These are phyloP conservation scores for Drosophila barbarae DNA, from an alignment of 2,888 invertebrate species.

Conservation along the genomic window DNA sequence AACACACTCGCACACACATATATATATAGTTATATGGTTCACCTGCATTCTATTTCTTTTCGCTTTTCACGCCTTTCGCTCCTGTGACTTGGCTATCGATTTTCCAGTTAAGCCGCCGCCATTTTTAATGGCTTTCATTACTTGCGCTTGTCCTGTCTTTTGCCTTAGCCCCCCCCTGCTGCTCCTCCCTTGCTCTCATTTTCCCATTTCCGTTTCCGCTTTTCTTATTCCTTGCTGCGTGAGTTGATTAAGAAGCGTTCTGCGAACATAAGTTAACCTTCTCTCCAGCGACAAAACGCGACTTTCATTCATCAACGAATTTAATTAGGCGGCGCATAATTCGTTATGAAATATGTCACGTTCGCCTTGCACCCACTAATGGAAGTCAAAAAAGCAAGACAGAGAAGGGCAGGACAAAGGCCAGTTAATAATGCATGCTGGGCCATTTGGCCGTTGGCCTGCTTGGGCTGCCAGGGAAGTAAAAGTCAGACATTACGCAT, in stretches of 20 bases:
- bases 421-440: constrained; percentile 53
- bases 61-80: constrained; percentile 56
- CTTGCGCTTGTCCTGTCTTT: constrained; percentile 48
- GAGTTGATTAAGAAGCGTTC: constrained; percentile 62
- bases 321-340: constrained; percentile 59
- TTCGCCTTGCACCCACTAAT: constrained; percentile 20
- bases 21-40: constrained; percentile 18
- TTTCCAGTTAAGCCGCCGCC: constrained; percentile 62
- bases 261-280: constrained; percentile 20
- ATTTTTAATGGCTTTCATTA: constrained; percentile 73
- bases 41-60: constrained; percentile 57
- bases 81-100: constrained; percentile 52
- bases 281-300: constrained; percentile 27
- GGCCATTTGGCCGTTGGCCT: constrained; percentile 20
- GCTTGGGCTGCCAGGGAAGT: constrained; percentile 21
- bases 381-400: neutral
- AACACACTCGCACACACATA: neutral
- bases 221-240: constrained; percentile 41
- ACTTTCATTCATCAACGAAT: constrained; percentile 50
- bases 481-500: constrained; percentile 50
- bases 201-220: constrained; percentile 16
- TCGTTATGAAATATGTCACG: constrained; percentile 38
- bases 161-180: constrained; percentile 11
- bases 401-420: constrained; percentile 17
- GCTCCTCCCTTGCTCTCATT: neutral